Conservation (phyloP, 2,113 vertebrate species). For the Erpornis zantholeuca region DNA sequence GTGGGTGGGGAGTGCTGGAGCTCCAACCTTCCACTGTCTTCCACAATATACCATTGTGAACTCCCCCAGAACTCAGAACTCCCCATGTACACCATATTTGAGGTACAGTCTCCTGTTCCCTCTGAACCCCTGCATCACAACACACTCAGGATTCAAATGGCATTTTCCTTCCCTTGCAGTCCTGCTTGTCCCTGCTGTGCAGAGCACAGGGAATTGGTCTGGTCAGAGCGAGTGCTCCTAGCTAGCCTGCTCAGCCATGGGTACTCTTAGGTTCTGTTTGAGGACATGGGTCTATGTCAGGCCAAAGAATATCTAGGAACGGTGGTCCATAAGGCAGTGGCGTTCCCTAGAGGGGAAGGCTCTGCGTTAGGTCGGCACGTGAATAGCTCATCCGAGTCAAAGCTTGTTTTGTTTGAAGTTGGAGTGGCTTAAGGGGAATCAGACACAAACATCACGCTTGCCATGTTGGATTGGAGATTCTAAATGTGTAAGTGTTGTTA, state of each 20-base stretch:
- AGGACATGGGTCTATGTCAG: background rate
- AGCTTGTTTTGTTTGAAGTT: constrained; percentile 16
- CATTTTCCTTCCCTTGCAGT: background rate
- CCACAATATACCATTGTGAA: fast-evolving
- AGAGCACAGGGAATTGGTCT: background rate
- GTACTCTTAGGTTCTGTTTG: background rate
- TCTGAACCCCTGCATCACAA: background rate
- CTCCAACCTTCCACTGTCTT: background rate
- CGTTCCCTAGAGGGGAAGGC: background rate
- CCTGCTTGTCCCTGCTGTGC: background rate
- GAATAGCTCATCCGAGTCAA: background rate
- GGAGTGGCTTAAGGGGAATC: background rate
- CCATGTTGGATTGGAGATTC: background rate
- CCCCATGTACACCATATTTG: fast-evolving
- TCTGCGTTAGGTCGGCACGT: background rate
- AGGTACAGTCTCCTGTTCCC: background rate
- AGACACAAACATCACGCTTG: background rate
- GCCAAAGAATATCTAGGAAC: background rate
- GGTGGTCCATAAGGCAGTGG: background rate
- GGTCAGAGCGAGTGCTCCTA: background rate
- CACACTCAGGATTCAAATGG: fast-evolving
- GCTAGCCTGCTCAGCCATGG: background rate
- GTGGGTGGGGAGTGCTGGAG: background rate
- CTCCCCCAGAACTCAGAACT: background rate
- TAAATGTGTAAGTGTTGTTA: background rate